Base-by-base conservation (phyloP, 2,888 invertebrate species). In the Nudaria mundana region DNA sequence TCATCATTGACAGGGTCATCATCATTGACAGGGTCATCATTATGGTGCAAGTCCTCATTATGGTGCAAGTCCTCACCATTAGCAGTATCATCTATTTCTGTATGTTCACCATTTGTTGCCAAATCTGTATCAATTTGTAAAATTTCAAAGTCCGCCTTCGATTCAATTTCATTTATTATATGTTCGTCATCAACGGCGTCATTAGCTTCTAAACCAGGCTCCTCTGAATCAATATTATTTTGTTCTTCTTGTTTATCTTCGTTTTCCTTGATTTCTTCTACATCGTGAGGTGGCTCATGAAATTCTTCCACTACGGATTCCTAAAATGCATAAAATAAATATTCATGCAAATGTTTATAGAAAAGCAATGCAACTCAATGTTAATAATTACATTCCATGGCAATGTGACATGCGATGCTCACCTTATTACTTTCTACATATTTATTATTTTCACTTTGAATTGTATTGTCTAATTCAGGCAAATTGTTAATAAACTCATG, bases 281-380 rank as follows among this genome's bases (percentile, higher is more conserved):
- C 7, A 18, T 39, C 5, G 12, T 8, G n/a, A n/a, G n/a, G n/a
- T 44, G 37, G 39, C 15, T 45, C 20, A 30, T 45, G 37, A 14
- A 45, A 50, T 34, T 56, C 66, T 37, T 48, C 57, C 50, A 54
- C 62, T 52, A 73, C 68, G 44, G 75, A 56, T 56, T 70, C 82
- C 85, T 86, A 85, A 79, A 85, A 86, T 71, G 44, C 58, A 81
- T 54, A 79, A 76, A 74, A 67, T 69, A 66, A 77, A 72, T 64
- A 48, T 69, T 81, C 85, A 85, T 84, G 85, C 85, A 82, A 68
- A 81, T 78, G 79, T 76, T 75, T 66, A 63, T 60, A 50, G 70
- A 77, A 58, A 86, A 87, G 87, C 87, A 65, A 67, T 60, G 87
- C 87, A 85, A 87, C 80, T 64, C 50, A 84, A 81, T 53, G 35